A percentile compares a stretch with the other conserved stretches of the same genome.
Evolutionary conservation across 1,140 invertebrate genomes (phyloP).

Genomic region (Calliphora vicina): DNA sequence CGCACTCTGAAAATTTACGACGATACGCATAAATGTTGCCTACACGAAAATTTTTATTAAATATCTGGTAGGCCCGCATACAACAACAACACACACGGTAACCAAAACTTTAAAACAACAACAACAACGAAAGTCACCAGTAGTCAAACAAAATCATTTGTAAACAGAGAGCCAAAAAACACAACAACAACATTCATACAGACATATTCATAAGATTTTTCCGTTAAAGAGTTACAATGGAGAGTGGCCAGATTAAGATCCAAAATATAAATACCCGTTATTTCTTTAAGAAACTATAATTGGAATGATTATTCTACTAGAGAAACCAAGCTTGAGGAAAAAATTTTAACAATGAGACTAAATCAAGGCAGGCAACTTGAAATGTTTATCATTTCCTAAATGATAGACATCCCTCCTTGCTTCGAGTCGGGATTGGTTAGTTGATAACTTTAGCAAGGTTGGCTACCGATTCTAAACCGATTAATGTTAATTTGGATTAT

Average conservation of each 20-base stretch:
- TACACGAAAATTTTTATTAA: not conserved
- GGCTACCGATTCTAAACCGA: too few relatives aligned
- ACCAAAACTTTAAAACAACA: not conserved
- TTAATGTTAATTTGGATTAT: too few relatives aligned
- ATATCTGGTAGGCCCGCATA: not conserved
- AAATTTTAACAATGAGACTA: too few relatives aligned
- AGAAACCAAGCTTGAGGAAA: too few relatives aligned
- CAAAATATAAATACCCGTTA: too few relatives aligned
- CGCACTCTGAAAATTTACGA: conserved; percentile 12
- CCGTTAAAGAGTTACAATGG: not conserved
- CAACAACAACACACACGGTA: not conserved
- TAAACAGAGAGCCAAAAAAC: not conserved
- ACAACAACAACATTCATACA: not conserved
- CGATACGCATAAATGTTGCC: not conserved
- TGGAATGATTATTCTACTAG: too few relatives aligned
- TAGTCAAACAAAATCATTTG: not conserved
- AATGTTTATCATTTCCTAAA: too few relatives aligned
- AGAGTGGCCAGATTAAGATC: not conserved
- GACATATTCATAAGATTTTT: not conserved
- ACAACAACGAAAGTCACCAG: not conserved
- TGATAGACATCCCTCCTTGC: too few relatives aligned
- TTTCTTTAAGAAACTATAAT: too few relatives aligned
- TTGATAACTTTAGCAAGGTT: too few relatives aligned
- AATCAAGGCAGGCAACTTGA: too few relatives aligned
- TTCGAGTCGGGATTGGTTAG: too few relatives aligned